Evolutionary conservation across 2,888 invertebrate genomes (phyloP).

Genomic region (Philaethria dido): DNA sequence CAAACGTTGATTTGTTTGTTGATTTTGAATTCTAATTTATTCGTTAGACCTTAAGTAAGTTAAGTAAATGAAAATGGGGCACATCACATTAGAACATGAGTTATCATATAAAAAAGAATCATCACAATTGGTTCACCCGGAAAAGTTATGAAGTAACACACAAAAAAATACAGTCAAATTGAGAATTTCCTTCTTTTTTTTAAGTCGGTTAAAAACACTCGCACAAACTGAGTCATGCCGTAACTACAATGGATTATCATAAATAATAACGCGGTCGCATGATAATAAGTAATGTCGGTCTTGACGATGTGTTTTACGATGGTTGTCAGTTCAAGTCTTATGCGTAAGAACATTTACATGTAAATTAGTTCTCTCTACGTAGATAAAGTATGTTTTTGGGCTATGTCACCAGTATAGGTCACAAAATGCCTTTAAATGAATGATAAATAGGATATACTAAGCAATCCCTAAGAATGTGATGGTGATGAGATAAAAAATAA

Average conservation of each 20-base stretch:
- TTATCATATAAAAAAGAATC: no score
- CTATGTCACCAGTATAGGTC: neutral
- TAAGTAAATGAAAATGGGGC: no score
- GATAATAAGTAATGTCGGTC: slow-evolving; percentile 1
- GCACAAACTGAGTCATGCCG: neutral
- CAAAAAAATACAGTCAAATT: no score
- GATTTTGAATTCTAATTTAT: no score
- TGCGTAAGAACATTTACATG: neutral
- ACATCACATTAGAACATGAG: no score
- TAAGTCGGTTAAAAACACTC: neutral
- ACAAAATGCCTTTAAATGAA: neutral
- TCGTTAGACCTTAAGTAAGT: no score
- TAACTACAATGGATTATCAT: slow-evolving; percentile 1
- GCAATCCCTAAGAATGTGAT: neutral
- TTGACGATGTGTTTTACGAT: slow-evolving; percentile 8
- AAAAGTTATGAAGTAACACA: no score
- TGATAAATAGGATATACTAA: neutral
- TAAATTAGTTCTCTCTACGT: neutral
- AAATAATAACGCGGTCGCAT: neutral
- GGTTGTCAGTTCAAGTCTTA: slow-evolving; percentile 10
- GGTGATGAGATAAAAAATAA: neutral
- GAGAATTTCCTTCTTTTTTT: no score
- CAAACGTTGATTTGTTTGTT: no score
- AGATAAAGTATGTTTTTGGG: neutral
- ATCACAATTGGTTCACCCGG: no score